phyloP scores from a whole-genome alignment of 2,113 vertebrate species.

The Apus apus region DNA sequence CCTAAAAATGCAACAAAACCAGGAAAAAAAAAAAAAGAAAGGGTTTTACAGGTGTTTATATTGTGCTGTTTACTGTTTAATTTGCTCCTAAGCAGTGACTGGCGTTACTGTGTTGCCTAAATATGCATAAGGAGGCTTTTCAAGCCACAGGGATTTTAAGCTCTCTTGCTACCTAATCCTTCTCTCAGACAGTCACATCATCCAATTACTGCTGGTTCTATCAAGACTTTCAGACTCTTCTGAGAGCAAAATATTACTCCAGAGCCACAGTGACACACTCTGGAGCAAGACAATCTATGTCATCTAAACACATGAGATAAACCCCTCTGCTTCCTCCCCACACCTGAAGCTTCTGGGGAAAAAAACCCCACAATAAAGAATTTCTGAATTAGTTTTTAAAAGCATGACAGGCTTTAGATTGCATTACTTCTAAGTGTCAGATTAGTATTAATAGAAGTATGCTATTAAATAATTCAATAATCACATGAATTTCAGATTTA shows the following conservation, averaged over 20 bases:
- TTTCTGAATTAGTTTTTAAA: not conserved
- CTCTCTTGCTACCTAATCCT: slow-evolving; percentile 6
- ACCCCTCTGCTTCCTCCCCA: not conserved
- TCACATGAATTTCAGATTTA: slow-evolving; percentile 16
- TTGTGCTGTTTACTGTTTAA: not conserved
- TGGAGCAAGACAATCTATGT: not conserved
- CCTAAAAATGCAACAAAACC: not conserved
- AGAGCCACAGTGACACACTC: not conserved
- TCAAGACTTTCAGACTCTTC: not conserved
- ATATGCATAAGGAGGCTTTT: not conserved
- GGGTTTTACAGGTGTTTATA: not conserved
- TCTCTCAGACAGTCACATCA: not conserved
- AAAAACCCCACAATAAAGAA: not conserved
- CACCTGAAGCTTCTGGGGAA: not conserved
- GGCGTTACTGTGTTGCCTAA: slow-evolving; percentile 1
- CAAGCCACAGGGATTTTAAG: not conserved
- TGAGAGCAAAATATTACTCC: not conserved
- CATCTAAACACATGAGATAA: not conserved
- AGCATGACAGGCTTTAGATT: not conserved
- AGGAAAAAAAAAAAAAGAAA: not conserved
- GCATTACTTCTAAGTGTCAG: not conserved
- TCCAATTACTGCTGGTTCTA: not conserved
- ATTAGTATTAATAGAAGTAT: not conserved
- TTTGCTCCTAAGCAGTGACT: not conserved
- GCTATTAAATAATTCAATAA: slow-evolving; percentile 46